phyloP scores from a whole-genome alignment of 2,888 invertebrate genomes.

The Idaea dimidiata region DNA sequence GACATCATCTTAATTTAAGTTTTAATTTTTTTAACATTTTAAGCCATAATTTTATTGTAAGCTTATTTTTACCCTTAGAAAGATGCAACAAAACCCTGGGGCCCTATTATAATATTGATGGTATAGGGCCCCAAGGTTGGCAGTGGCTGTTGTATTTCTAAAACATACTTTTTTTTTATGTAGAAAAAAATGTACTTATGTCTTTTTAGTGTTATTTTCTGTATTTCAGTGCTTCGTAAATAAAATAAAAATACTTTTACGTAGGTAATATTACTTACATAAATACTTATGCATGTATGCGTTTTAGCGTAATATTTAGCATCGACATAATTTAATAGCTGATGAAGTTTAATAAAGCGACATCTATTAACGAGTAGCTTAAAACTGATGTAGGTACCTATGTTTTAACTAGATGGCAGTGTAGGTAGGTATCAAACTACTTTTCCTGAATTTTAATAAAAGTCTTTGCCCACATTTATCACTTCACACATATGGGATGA shows the following conservation, averaged over 20 bases:
- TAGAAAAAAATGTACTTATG: background rate
- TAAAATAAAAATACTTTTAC: background rate
- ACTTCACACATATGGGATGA: no score
- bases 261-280: no score
- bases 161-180: no score
- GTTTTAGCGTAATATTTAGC: no score
- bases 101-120: no score
- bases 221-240: conserved; percentile 8
- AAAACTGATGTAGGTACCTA: conserved; percentile 1
- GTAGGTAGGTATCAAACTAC: background rate
- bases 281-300: no score
- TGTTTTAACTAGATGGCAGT: conserved; percentile 10
- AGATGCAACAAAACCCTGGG: no score
- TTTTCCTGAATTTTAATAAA: no score
- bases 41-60: background rate
- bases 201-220: background rate
- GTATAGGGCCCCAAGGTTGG: no score
- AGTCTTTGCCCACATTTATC: no score
- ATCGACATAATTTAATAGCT: no score
- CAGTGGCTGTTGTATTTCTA: no score
- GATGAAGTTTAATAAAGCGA: conserved; percentile 2
- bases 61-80: background rate
- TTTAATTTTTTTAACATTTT: background rate
- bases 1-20: conserved; percentile 40
- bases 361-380: conserved; percentile 16